Evolutionary conservation across 2,113 vertebrate genomes (phyloP), one percentile per base, ranked within the genome.

Genomic region (Dicrurus megarhynchus): DNA sequence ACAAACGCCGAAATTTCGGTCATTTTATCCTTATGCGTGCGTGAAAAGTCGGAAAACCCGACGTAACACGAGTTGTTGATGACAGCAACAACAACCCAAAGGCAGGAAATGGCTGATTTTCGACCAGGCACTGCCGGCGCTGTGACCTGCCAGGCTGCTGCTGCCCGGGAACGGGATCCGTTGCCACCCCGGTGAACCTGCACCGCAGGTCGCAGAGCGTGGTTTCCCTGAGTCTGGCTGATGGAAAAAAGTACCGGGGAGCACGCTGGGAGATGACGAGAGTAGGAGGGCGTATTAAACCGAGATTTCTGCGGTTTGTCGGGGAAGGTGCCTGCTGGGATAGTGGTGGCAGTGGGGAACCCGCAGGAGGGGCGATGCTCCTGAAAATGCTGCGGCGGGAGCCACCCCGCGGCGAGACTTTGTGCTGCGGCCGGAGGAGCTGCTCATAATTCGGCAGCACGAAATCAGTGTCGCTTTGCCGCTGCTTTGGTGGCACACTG

Each of bases 1-100:
- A 28, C 1, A 4, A 71, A 30, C 1, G 7, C 23, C 7, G 1
- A 28, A 59, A 52, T 37, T 30, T 35, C 4, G 1, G 30, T 67
- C 2, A 1, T 75, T 93, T 87, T 67, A 47, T 78, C 22, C 1
- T 2, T 47, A 5, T 11, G 16, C 4, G 33, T 2, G 3, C 10
- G 33, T 7, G 15, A 39, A 70, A 77, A 9, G 13, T 69, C 15
- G 16, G 53, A 61, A 65, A 87, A 27, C 2, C 18, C 13, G 4
- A 33, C 2, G 1, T 32, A 24, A 9, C 18, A 11, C 2, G 20
- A 76, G 32, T 26, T 71, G 53, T 10, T 65, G 63, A 37, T 77
- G 55, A 27, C 26, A 76, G 46, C 33, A 67, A 32, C 53, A 61
- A 32, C 21, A 23, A 8, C 24, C 7, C 27, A 37, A 60, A 42